Evolutionary conservation across 2,113 vertebrate genomes (phyloP).

Genomic region (Microcebus lehilahytsara): DNA sequence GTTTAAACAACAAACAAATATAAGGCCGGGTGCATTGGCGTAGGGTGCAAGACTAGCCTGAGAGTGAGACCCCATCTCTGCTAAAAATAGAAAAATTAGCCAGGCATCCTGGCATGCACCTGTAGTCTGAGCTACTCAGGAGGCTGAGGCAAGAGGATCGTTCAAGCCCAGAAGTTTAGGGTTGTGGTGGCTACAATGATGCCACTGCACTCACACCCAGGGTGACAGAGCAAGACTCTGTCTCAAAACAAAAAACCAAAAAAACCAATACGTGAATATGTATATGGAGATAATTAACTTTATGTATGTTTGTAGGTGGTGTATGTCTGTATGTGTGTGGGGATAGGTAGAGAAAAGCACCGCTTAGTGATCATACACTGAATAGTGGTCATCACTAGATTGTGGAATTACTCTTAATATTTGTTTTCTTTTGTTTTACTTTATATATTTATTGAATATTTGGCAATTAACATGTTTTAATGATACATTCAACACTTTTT

Average conservation of each 20-base stretch:
- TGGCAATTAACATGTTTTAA: conserved; percentile 1
- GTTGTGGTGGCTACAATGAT: no score
- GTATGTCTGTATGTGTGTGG: not conserved
- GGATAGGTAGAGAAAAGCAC: not conserved
- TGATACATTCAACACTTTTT: conserved; percentile 21
- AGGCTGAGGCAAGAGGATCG: no score
- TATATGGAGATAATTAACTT: not conserved
- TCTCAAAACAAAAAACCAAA: no score
- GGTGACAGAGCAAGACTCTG: no score
- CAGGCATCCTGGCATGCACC: no score
- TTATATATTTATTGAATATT: conserved; percentile 29
- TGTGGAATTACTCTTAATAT: not conserved
- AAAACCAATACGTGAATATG: not conserved
- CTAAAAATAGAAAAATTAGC: no score
- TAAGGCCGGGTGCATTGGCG: no score
- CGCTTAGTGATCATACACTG: not conserved
- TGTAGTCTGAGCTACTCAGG: no score
- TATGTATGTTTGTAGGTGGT: conserved; percentile 25
- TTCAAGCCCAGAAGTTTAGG: no score
- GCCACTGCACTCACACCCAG: no score
- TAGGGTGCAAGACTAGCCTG: no score
- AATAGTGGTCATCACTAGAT: not conserved
- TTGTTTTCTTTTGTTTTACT: conserved; percentile 1
- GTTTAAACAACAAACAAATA: not conserved
- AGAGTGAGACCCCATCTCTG: no score